Conservation (phyloP, 1,140 invertebrate species). For the Hermatobates lingyangjiaoensis region DNA sequence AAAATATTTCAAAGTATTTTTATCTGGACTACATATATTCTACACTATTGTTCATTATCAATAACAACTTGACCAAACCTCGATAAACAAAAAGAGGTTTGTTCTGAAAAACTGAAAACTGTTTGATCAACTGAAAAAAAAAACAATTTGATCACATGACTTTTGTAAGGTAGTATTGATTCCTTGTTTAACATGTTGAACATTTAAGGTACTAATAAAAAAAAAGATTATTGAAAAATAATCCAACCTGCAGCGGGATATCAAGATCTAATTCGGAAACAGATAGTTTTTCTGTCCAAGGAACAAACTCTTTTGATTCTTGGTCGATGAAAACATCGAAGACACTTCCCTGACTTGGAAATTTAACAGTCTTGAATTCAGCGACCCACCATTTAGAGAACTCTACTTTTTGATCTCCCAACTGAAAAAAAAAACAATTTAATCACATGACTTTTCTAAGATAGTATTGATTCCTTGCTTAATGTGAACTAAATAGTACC, state of each 20-base stretch:
- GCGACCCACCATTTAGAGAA: conserved; percentile 96
- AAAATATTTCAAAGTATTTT: too few species aligned
- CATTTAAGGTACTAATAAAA: too few species aligned
- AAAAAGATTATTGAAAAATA: not conserved
- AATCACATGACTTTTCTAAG: not conserved
- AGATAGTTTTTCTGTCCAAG: conserved; percentile 72
- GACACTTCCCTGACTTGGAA: conserved; percentile 73
- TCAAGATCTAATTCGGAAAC: conserved; percentile 85
- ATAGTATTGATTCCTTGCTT: not conserved
- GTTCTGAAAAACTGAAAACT: not conserved
- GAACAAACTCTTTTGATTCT: conserved; percentile 72
- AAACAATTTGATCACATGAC: not conserved
- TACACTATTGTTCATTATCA: too few species aligned
- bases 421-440: conserved; percentile 22
- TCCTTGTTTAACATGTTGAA: not conserved
- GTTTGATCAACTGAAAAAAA: not conserved
- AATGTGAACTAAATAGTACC: conserved; percentile 1
- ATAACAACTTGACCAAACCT: too few species aligned
- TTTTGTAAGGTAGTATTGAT: not conserved
- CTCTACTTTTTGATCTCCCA: conserved; percentile 53
- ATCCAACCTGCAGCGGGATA: conserved; percentile 60
- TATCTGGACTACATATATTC: too few species aligned
- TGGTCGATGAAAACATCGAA: conserved; percentile 89
- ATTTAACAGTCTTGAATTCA: conserved; percentile 89
- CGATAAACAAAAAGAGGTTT: too few species aligned